Evolutionary conservation across 2,797 vertebrate genomes (phyloP), one percentile per base, ranked within the genome.

Genomic region (Smutsia gigantea): DNA sequence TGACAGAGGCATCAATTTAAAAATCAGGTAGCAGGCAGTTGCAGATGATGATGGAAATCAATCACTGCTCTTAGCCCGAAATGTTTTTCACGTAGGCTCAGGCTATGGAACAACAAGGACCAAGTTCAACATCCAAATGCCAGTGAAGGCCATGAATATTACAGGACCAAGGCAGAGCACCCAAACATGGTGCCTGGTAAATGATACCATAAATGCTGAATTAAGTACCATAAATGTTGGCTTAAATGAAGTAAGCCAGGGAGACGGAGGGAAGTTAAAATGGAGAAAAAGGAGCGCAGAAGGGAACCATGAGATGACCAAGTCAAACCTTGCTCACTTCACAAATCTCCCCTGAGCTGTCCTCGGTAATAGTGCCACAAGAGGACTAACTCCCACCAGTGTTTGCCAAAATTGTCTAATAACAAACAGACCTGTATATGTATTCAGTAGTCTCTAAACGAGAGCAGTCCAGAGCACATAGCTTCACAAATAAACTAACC

Each of bases 401-500:
- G 29, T 92, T 92, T 53, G 42, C 27, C 31, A 63, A 78, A 90
- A 86, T 37, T 68, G 27, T 94, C 85, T 90, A 63, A 39, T n/a
- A 49, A 59, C 4, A 9, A 90, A 88, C 27, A 81, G 39, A 69
- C 7, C 39, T 94, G 18, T 94, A 85, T 84, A 37, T 93, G 19
- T 92, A 39, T 71, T 83, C 13, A n/a, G 75, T 34, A 72, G 55
- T 25, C 39, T 89, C 46, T 82, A 74, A 10, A 66, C 91, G 66
- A 93, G 69, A 71, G 11, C 14, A 69, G 42, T 69, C 39, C 72
- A 42, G 46, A 93, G 34, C 53, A 71, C 37, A 49, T 11, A 37
- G 49, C 72, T 92, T 94, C 66, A 72, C 49, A 90, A 87, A 55
- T 93, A 81, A 94, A 92, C 23, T 49, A 87, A 95, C 66, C 39